Base-by-base conservation (phyloP, 2,888 invertebrate species). In the Dysmachus trigonus region DNA sequence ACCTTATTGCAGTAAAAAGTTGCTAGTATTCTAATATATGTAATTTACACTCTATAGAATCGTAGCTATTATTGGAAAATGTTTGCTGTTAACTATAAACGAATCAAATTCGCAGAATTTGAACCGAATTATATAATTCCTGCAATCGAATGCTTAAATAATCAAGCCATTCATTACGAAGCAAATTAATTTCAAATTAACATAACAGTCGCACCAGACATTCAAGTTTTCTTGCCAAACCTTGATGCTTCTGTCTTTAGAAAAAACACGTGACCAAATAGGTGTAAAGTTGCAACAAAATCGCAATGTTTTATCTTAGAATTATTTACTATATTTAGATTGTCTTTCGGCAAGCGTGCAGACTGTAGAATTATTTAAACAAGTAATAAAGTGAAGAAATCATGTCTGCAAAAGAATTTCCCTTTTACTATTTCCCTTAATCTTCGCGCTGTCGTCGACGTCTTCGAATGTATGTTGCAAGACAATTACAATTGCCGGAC, bases 401-500 rank as follows among this genome's bases (percentile, higher is more conserved):
- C 62, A 62, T 2, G 62, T 62, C 62, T 62, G 62, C 27, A 62
- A 8, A 62, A 62, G 62, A 62, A 62, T 62, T 62, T 62, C 62
- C 62, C 62, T 62, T 62, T 62, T 62, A 62, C 62, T 62, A 62
- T 62, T 62, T 62, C 62, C 62, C 62, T 62, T 62, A 62, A 62
- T 62, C 27, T 62, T 2, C 62, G 8, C 22, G 8, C 22, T 62
- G 62, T 62, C 27, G 62, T 62, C 62, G 62, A 62, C 27, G 62
- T 62, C 62, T 73, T 35, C 73, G 35, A 81, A 62, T 81, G 81
- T 81, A 62, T 81, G 81, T 81, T 81, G 62, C 62, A 81, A 81
- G 62, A 22, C 33, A 81, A 81, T 81, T 33, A 62, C 62, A n/a
- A n/a, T 81, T 51, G 35, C 22, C 81, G 31, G 31, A 33, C 53